Conservation (phyloP, 2,888 invertebrate genomes). For the Microchrysa polita region DNA sequence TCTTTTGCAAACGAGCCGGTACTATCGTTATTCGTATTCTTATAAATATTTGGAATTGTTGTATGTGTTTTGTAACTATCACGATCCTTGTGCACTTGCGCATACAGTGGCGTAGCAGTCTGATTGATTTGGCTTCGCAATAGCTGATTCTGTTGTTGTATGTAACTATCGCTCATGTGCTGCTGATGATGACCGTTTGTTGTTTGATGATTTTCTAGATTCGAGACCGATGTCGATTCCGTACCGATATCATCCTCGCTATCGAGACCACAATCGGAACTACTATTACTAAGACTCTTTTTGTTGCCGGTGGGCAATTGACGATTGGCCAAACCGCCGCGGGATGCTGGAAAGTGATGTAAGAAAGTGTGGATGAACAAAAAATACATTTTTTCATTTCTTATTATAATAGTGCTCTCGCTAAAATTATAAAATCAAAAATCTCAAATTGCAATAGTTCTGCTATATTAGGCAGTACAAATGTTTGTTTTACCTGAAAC, state of each 20-base stretch:
- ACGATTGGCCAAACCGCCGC: conserved; percentile 78
- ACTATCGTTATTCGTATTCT: conserved; percentile 63
- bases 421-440: not conserved
- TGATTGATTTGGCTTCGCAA: conserved; percentile 63
- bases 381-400: too few species aligned
- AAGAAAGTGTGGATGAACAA: not conserved
- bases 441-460: too few species aligned
- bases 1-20: conserved; percentile 57
- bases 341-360: conserved; percentile 68
- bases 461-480: not conserved
- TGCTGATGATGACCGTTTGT: conserved; percentile 53
- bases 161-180: conserved; percentile 29
- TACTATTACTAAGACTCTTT: conserved; percentile 69
- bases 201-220: conserved; percentile 59
- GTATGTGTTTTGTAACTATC: conserved; percentile 53
- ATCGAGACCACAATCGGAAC: conserved; percentile 81
- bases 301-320: conserved; percentile 70
- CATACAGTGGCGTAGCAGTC: conserved; percentile 62
- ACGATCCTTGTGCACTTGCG: conserved; percentile 68
- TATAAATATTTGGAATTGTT: conserved; percentile 62
- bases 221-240: conserved; percentile 69
- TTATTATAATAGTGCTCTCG: not conserved
- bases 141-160: conserved; percentile 51
- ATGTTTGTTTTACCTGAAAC: conserved; percentile 40
- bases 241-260: conserved; percentile 66